These are phyloP conservation scores for Ctenicera cuprea DNA, from an alignment of 2,888 invertebrate species.

Conservation along the genomic window DNA sequence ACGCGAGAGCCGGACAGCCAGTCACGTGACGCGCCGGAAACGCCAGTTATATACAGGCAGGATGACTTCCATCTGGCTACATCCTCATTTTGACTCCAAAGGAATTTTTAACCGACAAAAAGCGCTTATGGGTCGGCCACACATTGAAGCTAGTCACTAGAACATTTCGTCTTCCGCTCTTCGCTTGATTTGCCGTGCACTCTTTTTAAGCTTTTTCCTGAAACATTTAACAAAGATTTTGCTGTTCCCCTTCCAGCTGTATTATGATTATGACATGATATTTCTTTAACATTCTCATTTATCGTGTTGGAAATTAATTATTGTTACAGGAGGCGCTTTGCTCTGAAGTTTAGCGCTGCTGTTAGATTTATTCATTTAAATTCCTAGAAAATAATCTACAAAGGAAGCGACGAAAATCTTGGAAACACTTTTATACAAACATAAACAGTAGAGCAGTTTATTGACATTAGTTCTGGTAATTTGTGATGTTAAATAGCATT, in stretches of 20 bases:
- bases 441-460: constrained; percentile 35
- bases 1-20: constrained; percentile 71
- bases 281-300: not conserved
- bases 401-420: constrained; percentile 40
- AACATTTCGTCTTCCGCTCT: constrained; percentile 42
- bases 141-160: constrained; percentile 40
- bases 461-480: constrained; percentile 39
- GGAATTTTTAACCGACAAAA: constrained; percentile 69
- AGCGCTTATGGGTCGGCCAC: constrained; percentile 54
- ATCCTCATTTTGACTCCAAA: constrained; percentile 69
- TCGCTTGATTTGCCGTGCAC: constrained; percentile 40
- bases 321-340: constrained; percentile 25
- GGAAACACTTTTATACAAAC: constrained; percentile 32
- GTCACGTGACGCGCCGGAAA: constrained; percentile 73
- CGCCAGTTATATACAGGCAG: constrained; percentile 76
- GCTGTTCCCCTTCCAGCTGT: not conserved
- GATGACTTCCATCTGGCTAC: constrained; percentile 72
- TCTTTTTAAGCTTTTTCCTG: constrained; percentile 24
- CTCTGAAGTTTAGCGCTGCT: constrained; percentile 32
- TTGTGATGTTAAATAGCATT: not conserved
- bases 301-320: constrained; percentile 31
- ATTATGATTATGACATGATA: not conserved
- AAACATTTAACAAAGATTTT: constrained; percentile 27
- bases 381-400: constrained; percentile 45
- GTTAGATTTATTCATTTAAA: constrained; percentile 40